Percentiles rank a stretch among this genome's conserved stretches.
Evolutionary conservation across 2,888 invertebrate genomes (phyloP).

Genomic region (Polyommatus icarus): DNA sequence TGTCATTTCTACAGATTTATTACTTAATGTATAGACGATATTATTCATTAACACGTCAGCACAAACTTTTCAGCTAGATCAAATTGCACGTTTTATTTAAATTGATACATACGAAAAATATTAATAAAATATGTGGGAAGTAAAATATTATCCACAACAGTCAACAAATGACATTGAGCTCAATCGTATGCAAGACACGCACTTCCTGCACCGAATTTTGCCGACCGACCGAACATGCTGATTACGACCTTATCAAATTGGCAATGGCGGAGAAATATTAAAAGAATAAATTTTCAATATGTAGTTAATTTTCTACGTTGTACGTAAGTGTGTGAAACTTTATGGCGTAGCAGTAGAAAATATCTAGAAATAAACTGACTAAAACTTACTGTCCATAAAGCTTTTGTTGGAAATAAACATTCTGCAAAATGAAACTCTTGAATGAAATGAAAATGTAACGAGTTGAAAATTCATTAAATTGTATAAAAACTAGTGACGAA

Average conservation of each 20-base stretch:
- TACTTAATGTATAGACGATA: too few relatives aligned
- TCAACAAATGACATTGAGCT: slow-evolving; percentile 10
- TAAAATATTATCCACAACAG: not conserved
- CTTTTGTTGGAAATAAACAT: not conserved
- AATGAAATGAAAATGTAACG: not conserved
- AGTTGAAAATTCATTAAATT: not conserved
- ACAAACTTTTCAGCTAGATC: too few relatives aligned
- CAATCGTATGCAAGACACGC: not conserved
- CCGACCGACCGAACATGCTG: not conserved
- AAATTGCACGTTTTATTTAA: not conserved
- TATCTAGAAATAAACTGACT: not conserved
- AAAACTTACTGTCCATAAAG: not conserved
- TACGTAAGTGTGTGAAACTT: not conserved
- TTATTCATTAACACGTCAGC: too few relatives aligned
- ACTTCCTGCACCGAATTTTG: not conserved
- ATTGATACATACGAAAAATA: not conserved
- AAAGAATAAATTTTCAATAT: not conserved
- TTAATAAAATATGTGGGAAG: not conserved
- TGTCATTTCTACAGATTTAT: too few relatives aligned
- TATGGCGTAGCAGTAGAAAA: not conserved
- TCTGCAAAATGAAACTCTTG: not conserved
- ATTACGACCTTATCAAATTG: slow-evolving; percentile 12
- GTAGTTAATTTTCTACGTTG: not conserved
- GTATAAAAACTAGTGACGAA: not conserved
- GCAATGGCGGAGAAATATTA: not conserved